Percentiles rank a stretch among this genome's conserved stretches.
Evolutionary conservation across 2,113 vertebrate species (phyloP).

Genomic region (Xiphorhynchus elegans): DNA sequence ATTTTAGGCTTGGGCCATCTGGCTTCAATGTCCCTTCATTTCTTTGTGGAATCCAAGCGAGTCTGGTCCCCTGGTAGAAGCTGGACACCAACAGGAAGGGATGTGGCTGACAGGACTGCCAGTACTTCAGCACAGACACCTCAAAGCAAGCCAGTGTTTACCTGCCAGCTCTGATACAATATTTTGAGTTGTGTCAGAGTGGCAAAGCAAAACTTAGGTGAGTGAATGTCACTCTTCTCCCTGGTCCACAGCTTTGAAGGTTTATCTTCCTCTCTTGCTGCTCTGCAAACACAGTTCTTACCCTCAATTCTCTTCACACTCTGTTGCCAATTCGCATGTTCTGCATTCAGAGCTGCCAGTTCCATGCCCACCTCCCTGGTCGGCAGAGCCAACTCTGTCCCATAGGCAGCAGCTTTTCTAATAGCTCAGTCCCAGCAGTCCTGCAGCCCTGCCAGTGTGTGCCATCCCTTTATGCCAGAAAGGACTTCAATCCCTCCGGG

Average conservation of each 20-base stretch:
- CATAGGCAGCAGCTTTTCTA: background rate
- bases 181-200: background rate
- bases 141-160: background rate
- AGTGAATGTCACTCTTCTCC: background rate
- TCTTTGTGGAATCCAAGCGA: background rate
- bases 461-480: background rate
- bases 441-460: background rate
- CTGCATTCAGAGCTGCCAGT: background rate
- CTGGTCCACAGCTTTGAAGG: background rate
- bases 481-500: background rate
- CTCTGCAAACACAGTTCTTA: background rate
- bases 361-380: background rate
- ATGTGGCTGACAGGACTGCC: background rate
- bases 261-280: background rate
- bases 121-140: background rate
- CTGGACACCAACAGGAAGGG: background rate
- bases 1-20: background rate
- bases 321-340: background rate
- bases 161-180: background rate
- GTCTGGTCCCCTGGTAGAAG: background rate
- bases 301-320: background rate
- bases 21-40: background rate
- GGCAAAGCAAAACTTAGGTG: conserved; percentile 2
- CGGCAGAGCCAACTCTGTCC: background rate
- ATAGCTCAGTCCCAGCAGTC: background rate